Evolutionary conservation across 2,888 invertebrate genomes (phyloP).

Genomic region (Hyles lineata): DNA sequence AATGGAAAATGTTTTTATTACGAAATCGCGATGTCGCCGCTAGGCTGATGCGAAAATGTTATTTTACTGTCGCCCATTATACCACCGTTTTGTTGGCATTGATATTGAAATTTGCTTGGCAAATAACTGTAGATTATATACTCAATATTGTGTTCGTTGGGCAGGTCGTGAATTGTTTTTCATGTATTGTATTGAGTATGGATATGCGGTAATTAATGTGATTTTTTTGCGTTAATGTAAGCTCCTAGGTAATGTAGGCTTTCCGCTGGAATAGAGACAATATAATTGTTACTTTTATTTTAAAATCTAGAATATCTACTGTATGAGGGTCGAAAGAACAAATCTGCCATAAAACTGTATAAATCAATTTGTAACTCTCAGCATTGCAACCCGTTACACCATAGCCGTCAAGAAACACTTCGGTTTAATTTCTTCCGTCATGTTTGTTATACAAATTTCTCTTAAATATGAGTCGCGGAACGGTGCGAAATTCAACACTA

Average conservation of each 20-base stretch:
- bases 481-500: not conserved
- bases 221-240: not conserved
- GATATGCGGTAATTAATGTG: not conserved
- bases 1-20: conserved; percentile 8
- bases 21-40: conserved; percentile 6
- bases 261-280: no score
- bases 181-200: not conserved
- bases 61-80: not conserved
- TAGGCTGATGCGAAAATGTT: not conserved
- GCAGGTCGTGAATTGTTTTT: not conserved
- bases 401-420: not conserved
- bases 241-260: not conserved
- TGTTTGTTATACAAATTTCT: not conserved
- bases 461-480: not conserved
- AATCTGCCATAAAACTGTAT: no score
- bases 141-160: not conserved
- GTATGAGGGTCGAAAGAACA: no score
- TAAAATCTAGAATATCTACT: no score
- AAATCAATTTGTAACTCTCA: no score
- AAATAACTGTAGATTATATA: conserved; percentile 1
- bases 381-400: not conserved
- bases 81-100: conserved; percentile 1
- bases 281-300: no score
- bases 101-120: conserved; percentile 3
- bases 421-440: not conserved